Evolutionary conservation across 2,113 vertebrate genomes (phyloP).

Genomic region (Brachyistius frenatus): DNA sequence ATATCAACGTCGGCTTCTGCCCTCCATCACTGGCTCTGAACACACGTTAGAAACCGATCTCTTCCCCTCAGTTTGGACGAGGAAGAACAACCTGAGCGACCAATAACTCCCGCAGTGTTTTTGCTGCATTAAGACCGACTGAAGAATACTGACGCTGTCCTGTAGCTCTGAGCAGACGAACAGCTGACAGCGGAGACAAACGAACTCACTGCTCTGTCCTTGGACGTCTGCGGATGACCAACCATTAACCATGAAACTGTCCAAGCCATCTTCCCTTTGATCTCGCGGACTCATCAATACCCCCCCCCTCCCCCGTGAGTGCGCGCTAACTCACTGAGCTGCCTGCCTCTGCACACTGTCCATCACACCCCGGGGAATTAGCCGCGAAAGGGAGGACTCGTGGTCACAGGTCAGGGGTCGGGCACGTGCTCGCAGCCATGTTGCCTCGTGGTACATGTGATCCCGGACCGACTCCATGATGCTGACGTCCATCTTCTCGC

Average conservation of each 20-base stretch:
- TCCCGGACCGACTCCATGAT: no score
- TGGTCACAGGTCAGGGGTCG: constrained; percentile 38
- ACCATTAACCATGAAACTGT: constrained; percentile 45
- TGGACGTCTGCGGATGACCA: constrained; percentile 33
- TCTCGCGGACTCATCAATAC: constrained; percentile 52
- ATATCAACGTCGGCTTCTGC: no score
- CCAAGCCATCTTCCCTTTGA: constrained; percentile 47
- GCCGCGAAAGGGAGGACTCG: constrained; percentile 14
- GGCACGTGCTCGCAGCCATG: constrained; percentile 10
- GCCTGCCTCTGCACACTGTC: constrained; percentile 23
- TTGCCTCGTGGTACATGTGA: no score
- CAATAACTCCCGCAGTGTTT: background rate
- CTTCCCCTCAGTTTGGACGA: no score
- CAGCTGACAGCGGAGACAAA: constrained; percentile 40
- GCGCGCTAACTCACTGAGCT: background rate
- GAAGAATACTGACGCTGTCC: background rate
- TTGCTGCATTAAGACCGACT: background rate
- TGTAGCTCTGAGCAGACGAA: constrained; percentile 20
- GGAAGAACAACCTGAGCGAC: background rate
- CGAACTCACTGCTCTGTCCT: constrained; percentile 41
- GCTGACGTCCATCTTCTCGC: no score
- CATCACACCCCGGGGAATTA: constrained; percentile 26
- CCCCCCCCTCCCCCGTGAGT: background rate
- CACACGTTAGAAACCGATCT: no score
- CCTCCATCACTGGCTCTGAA: no score